Base-by-base conservation (phyloP, 1,140 invertebrate genomes). In the Pomacea maculata region DNA sequence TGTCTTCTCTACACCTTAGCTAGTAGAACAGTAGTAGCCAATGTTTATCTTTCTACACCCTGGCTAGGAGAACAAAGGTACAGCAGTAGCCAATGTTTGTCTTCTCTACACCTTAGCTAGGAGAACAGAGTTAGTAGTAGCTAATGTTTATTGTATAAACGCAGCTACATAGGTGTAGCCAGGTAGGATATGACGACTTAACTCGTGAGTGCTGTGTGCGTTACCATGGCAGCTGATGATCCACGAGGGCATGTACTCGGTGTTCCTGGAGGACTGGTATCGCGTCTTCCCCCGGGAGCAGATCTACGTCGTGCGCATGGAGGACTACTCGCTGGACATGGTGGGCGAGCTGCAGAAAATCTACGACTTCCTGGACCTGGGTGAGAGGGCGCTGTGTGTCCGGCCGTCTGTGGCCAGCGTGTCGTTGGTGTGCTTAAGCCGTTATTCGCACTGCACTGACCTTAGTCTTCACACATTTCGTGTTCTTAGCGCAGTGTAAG, bases 311-410 rank as follows among this genome's bases (percentile, higher is more conserved):
- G 95, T 63, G 95, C 96, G 91, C 90, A 96, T 25, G 96, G 96
- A 92, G 96, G 96, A 17, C 94, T 95, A 11, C 93, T 94, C 80
- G 95, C 96, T 96, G 89, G 96, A 95, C 91, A 96, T 95, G 75
- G 96, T 96, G 89, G 96, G 96, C 92, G 94, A 94, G 76, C 91
- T 97, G 29, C 93, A 94, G 85, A 94, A 95, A 88, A 93, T 90
- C 1, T 94, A 94, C 72, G 94, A 87, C 79, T 91, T 93, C 79
- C 93, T 92, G 0, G 94, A 79, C 12, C 61, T 86, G 12, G 74
- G 85, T 85, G 81, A 78, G 77, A 61, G 57, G 1, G 57, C 4
- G 11, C 8, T 1, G 57, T 14, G 57, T 61, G 57, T 61, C 4
- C 57, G 11, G 57, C 57, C 15, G 8, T 9, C 4, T 61, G 57